phyloP scores from a whole-genome alignment of 2,888 invertebrate genomes.

The Agonopterix heracliana region DNA sequence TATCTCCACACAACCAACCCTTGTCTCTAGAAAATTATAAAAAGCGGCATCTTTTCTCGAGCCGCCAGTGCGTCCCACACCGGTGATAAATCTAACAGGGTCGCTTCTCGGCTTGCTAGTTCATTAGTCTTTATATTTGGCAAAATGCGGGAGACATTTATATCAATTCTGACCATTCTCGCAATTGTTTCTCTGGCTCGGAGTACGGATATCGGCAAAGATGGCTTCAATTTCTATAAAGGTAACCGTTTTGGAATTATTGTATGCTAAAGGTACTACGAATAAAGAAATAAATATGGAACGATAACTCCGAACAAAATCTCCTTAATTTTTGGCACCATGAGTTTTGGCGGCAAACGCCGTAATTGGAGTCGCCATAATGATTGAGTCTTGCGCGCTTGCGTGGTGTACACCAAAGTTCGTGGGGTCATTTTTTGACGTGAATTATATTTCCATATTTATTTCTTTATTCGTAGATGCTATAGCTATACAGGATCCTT shows the following conservation, averaged over 20 bases:
- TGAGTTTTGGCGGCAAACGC: too few species aligned
- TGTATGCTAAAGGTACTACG: too few species aligned
- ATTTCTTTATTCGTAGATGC: too few species aligned
- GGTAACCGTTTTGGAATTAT: constrained; percentile 27
- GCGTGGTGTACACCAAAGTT: too few species aligned
- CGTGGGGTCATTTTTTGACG: too few species aligned
- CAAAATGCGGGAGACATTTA: constrained; percentile 56
- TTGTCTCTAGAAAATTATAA: constrained; percentile 39
- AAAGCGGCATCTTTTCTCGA: constrained; percentile 31
- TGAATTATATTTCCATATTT: too few species aligned
- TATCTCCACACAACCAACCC: background rate
- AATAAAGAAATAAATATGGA: too few species aligned
- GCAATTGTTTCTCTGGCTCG: constrained; percentile 32
- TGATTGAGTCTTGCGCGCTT: too few species aligned
- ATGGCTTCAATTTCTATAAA: constrained; percentile 68
- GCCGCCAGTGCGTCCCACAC: constrained; percentile 22
- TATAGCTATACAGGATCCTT: too few species aligned
- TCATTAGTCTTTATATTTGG: constrained; percentile 39
- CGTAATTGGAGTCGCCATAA: too few species aligned
- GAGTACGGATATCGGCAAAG: constrained; percentile 36
- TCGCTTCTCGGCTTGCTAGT: constrained; percentile 25
- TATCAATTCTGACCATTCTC: constrained; percentile 49
- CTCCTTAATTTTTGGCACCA: too few species aligned
- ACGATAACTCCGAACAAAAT: too few species aligned
- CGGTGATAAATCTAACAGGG: constrained; percentile 5